phyloP scores from a whole-genome alignment of 2,113 vertebrate genomes.

The Anarrhichthys ocellatus region DNA sequence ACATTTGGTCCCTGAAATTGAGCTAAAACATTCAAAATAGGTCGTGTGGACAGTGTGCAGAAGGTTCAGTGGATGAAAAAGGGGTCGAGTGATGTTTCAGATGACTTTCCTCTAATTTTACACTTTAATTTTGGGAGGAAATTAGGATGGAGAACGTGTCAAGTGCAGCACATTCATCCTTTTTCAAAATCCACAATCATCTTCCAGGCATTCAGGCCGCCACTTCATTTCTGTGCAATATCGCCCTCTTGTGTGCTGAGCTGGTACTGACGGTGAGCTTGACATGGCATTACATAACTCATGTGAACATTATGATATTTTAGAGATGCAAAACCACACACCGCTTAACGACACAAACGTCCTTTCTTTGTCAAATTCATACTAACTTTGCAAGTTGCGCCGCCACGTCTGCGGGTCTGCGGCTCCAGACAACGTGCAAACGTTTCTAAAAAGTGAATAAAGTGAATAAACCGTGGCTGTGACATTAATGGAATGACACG shows the following conservation, averaged over 20 bases:
- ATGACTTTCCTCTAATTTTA: not conserved
- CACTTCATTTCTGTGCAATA: slow-evolving; percentile 41
- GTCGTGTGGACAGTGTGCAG: slow-evolving; percentile 12
- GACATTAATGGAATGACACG: slow-evolving; percentile 20
- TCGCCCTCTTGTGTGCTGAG: slow-evolving; percentile 63
- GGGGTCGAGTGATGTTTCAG: not conserved
- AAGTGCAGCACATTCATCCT: slow-evolving; percentile 14
- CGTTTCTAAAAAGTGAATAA: slow-evolving; percentile 10
- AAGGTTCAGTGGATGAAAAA: not conserved
- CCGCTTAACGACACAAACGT: not conserved
- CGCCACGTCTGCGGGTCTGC: not conserved
- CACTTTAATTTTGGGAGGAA: not conserved
- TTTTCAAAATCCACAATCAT: slow-evolving; percentile 39
- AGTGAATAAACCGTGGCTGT: not conserved
- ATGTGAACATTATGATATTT: slow-evolving; percentile 25
- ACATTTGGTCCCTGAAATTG: slow-evolving; percentile 66
- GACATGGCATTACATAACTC: slow-evolving; percentile 55
- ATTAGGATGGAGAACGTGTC: slow-evolving; percentile 8
- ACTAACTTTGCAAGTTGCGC: not conserved
- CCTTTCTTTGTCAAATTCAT: not conserved
- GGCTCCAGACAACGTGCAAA: slow-evolving; percentile 49
- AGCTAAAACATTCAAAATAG: slow-evolving; percentile 58
- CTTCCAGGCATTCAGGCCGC: slow-evolving; percentile 35
- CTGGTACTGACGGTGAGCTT: slow-evolving; percentile 67
- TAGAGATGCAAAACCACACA: slow-evolving; percentile 21